Base-by-base conservation (phyloP, 2,888 invertebrate genomes). In the Pachymerium ferrugineum region DNA sequence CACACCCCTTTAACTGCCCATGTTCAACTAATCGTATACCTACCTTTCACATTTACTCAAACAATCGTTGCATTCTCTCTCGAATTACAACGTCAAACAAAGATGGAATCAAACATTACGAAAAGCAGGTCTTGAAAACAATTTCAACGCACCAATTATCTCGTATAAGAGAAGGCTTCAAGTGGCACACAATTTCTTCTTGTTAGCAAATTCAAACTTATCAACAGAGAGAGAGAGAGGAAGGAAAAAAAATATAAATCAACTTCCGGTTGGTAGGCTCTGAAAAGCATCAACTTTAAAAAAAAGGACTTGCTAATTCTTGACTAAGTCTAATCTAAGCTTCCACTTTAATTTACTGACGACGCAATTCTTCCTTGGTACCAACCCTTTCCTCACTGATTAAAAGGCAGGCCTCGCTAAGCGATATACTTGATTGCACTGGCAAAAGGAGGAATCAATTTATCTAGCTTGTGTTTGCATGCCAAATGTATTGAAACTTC, bases 291-390 rank as follows among this genome's bases (percentile, higher is more conserved):
- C 54, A 54, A 54, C 54, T 22, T 22, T 54, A 54, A 54, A 54
- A 54, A 54, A n/a, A n/a, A n/a, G n/a, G n/a, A 28, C 54, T 25
- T 54, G 54, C 54, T 54, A 54, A 54, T 54, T 54, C 54, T 54
- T 54, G 54, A 54, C 54, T 54, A 47, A 28, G 54, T 54, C 54
- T 54, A 54, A 54, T 54, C 54, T 54, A 54, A 22, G 54, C 14
- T 54, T 54, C 54, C 25, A 54, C 54, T 54, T 54, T 54, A 54
- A 54, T 54, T 54, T 54, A 54, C 54, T 54, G 54, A 54, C 54
- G 54, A 28, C 54, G 54, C 54, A 54, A 54, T 54, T 54, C 54
- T 54, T 54, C 54, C 12, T 22, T 28, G 54, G 54, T 25, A 54
- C 54, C 22, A 54, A 54, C 54, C 54, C 54, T 54, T 54, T 54